A percentile compares a stretch with the other conserved stretches of the same genome.
phyloP scores from a whole-genome alignment of 1,140 invertebrate species.

The Drosophila hydei region DNA sequence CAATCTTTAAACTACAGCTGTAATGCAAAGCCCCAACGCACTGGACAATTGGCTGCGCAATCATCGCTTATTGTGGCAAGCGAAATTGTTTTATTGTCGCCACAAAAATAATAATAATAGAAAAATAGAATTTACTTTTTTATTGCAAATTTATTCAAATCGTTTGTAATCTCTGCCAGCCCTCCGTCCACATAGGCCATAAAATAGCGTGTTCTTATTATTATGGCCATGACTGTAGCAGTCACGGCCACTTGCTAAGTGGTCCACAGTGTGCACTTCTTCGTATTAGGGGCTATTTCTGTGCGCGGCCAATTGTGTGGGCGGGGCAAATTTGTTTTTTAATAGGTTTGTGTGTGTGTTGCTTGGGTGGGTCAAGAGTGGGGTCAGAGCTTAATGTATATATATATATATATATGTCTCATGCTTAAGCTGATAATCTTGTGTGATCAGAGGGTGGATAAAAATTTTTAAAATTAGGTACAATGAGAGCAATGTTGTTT shows the following conservation, averaged over 20 bases:
- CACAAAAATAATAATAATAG: conserved; percentile 39
- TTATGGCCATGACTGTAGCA: conserved; percentile 49
- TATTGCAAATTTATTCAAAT: conserved; percentile 83
- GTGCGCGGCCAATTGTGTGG: conserved; percentile 38
- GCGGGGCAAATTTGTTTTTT: conserved; percentile 44
- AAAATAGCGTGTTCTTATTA: conserved; percentile 70
- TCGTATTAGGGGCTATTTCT: conserved; percentile 20
- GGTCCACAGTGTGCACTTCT: conserved; percentile 65
- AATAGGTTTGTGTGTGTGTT: conserved; percentile 36
- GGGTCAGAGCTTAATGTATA: not conserved
- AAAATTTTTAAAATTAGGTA: not conserved
- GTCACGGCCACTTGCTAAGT: conserved; percentile 56
- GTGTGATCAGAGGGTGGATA: not conserved
- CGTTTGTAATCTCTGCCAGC: conserved; percentile 66
- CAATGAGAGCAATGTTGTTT: too few species aligned
- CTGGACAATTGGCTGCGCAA: conserved; percentile 68
- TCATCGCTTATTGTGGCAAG: conserved; percentile 48
- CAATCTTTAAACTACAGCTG: conserved; percentile 61
- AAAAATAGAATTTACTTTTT: conserved; percentile 61
- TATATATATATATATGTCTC: not conserved
- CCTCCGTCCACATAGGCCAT: conserved; percentile 48
- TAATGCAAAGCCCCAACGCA: not conserved
- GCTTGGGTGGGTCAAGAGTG: conserved; percentile 20
- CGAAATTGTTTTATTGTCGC: conserved; percentile 81
- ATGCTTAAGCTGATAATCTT: not conserved